A percentile compares a stretch with the other conserved stretches of the same genome.
Evolutionary conservation across 2,888 invertebrate genomes (phyloP).

Genomic region (Cryptus viduatorius): DNA sequence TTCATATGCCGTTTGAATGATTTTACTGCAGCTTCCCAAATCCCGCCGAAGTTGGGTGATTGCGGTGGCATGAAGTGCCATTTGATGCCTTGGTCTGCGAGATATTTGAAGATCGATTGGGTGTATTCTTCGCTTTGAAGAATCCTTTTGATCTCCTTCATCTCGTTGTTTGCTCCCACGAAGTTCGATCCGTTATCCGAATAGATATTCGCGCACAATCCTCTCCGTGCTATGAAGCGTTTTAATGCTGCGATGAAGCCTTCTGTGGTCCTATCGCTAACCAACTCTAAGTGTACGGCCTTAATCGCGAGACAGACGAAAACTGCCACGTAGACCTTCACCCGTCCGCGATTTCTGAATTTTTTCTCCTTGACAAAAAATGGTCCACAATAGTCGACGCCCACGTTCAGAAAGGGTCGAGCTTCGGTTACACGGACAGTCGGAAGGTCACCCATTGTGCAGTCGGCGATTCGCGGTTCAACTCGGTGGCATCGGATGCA

Average conservation of each 20-base stretch:
- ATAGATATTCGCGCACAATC: slow-evolving; percentile 65
- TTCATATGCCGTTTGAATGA: slow-evolving; percentile 72
- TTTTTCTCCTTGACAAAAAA: slow-evolving; percentile 46
- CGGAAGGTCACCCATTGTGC: slow-evolving; percentile 76
- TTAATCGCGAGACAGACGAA: slow-evolving; percentile 55
- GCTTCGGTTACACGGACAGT: slow-evolving; percentile 68
- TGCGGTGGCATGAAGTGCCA: slow-evolving; percentile 73
- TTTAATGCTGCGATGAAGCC: slow-evolving; percentile 69
- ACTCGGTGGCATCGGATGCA: slow-evolving; percentile 66
- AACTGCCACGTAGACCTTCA: no score
- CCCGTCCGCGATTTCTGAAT: slow-evolving; percentile 50
- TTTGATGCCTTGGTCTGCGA: slow-evolving; percentile 11
- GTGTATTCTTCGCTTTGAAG: slow-evolving; percentile 1
- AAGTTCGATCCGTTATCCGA: slow-evolving; percentile 45
- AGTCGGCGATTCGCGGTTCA: slow-evolving; percentile 47
- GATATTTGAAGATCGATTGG: slow-evolving; percentile 40
- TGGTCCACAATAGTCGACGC: slow-evolving; percentile 9
- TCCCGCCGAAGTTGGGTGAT: slow-evolving; percentile 73
- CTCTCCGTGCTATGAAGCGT: slow-evolving; percentile 71
- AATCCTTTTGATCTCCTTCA: background rate
- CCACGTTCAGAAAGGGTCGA: slow-evolving; percentile 71
- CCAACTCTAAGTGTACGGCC: slow-evolving; percentile 74
- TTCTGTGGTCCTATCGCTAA: slow-evolving; percentile 66
- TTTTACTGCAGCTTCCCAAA: slow-evolving; percentile 74
- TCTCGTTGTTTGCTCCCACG: slow-evolving; percentile 68